phyloP scores from a whole-genome alignment of 1,140 invertebrate species.

The Panagrolaimus sp. region DNA sequence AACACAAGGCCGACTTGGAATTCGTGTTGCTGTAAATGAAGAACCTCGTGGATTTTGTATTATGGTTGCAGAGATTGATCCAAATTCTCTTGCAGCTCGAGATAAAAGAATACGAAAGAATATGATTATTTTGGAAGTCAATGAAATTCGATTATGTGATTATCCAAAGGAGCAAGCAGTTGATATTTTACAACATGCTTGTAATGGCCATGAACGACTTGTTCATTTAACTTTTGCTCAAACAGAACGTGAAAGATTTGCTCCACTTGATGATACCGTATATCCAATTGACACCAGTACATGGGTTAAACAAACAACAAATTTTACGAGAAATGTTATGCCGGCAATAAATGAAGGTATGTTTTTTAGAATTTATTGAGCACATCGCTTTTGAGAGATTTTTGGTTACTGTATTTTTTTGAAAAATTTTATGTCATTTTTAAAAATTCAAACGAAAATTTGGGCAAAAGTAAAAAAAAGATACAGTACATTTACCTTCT shows the following conservation, averaged over 20 bases:
- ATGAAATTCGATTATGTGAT: not conserved
- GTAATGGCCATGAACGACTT: not conserved
- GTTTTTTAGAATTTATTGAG: not conserved
- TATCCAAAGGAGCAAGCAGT: not conserved
- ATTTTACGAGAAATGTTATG: not conserved
- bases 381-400: not conserved
- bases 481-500: too few relatives aligned
- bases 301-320: slow-evolving; percentile 9
- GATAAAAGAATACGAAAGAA: not conserved
- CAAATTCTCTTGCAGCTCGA: not conserved
- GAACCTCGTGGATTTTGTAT: not conserved
- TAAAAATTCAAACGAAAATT: not conserved
- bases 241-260: not conserved
- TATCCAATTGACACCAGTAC: not conserved
- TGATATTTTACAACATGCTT: not conserved
- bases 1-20: not conserved
- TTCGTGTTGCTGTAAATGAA: not conserved
- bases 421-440: not conserved
- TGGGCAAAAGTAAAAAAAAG: too few relatives aligned
- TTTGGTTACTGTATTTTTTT: not conserved
- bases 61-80: not conserved
- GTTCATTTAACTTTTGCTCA: not conserved
- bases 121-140: slow-evolving; percentile 9
- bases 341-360: slow-evolving; percentile 7
- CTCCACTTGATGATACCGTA: not conserved